A percentile compares a stretch with the other conserved stretches of the same genome.
phyloP scores from a whole-genome alignment of 1,140 invertebrate genomes.

The Megalonaias nervosa region DNA sequence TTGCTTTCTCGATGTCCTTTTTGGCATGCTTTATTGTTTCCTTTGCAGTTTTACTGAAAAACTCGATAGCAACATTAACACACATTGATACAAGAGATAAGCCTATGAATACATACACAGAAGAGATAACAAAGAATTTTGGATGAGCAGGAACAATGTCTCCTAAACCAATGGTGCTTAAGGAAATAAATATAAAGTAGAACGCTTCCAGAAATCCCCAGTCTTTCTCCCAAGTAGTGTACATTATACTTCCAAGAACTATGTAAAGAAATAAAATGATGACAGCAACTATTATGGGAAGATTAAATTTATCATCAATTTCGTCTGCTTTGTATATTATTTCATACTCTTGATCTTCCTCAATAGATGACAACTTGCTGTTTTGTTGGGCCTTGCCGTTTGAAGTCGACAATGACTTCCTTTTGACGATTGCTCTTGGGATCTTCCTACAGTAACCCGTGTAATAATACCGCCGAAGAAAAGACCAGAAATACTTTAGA shows the following conservation, averaged over 20 bases:
- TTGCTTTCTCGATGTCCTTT: conserved; percentile 17
- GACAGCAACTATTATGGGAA: conserved; percentile 90
- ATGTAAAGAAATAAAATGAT: conserved; percentile 87
- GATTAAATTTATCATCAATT: conserved; percentile 92
- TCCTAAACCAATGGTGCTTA: conserved; percentile 80
- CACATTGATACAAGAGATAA: conserved; percentile 93
- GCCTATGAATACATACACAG: conserved; percentile 94
- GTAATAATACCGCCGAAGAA: conserved; percentile 36
- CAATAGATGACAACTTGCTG: background rate
- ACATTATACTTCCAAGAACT: conserved; percentile 84
- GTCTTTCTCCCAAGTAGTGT: conserved; percentile 74
- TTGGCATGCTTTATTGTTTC: conserved; percentile 25
- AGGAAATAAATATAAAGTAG: conserved; percentile 94
- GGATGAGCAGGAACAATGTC: conserved; percentile 91
- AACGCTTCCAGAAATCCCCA: conserved; percentile 94
- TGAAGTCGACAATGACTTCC: background rate
- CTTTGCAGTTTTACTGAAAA: conserved; percentile 19
- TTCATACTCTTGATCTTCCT: background rate
- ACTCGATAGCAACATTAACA: conserved; percentile 87
- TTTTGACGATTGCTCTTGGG: conserved; percentile 12
- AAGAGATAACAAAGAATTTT: conserved; percentile 91
- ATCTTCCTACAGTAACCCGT: conserved; percentile 15
- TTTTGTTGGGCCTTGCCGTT: background rate
- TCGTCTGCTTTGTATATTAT: conserved; percentile 14
- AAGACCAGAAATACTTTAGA: conserved; percentile 52